Conservation (phyloP, 1,140 invertebrate genomes). For the Colletes latitarsis region DNA sequence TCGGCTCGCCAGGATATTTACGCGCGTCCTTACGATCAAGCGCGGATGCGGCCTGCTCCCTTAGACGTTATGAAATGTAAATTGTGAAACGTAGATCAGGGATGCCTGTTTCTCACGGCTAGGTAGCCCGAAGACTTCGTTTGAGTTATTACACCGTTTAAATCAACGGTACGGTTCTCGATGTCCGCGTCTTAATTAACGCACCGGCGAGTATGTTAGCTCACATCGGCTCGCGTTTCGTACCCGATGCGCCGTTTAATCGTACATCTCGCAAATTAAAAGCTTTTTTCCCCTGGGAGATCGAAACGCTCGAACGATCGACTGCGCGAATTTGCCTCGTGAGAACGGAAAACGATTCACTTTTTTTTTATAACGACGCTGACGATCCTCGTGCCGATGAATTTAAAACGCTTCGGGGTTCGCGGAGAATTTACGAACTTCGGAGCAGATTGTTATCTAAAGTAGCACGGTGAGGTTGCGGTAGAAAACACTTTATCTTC, state of each 20-base stretch:
- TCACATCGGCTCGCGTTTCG: not conserved
- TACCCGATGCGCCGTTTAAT: not conserved
- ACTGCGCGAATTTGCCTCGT: not conserved
- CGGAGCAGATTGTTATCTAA: too few species aligned
- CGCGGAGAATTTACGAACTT: too few species aligned
- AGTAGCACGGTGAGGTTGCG: too few species aligned
- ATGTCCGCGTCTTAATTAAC: constrained; percentile 30
- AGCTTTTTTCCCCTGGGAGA: not conserved
- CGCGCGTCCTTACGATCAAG: constrained; percentile 22
- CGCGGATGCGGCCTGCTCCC: constrained; percentile 6
- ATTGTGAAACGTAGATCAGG: constrained; percentile 12
- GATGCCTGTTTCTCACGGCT: constrained; percentile 47
- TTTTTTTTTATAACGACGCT: not conserved
- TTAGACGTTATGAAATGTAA: constrained; percentile 26
- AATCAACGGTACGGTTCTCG: not conserved
- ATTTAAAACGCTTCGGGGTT: too few species aligned
- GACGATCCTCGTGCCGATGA: too few species aligned
- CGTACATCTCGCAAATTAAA: not conserved
- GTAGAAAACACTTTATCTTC: too few species aligned
- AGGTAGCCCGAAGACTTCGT: not conserved
- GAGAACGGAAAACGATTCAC: not conserved
- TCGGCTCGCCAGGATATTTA: constrained; percentile 8
- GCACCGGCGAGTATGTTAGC: not conserved
- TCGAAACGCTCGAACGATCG: not conserved
- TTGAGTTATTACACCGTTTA: not conserved